These are phyloP conservation scores for Nixonia krombeini DNA, from an alignment of 1,140 invertebrate genomes.

Conservation along the genomic window DNA sequence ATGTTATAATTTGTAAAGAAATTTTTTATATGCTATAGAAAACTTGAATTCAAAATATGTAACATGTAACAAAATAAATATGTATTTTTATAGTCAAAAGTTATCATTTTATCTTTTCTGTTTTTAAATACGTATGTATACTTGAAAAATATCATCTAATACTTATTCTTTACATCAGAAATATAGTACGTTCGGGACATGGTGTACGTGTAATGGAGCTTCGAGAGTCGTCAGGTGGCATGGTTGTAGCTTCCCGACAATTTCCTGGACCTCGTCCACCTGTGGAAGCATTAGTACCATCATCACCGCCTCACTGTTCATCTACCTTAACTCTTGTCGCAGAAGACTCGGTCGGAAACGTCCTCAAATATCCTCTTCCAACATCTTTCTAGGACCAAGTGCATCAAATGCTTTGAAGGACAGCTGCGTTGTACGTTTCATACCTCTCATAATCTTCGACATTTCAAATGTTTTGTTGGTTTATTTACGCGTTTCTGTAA, in stretches of 20 bases:
- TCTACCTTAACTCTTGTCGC: constrained; percentile 61
- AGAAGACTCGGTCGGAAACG: constrained; percentile 68
- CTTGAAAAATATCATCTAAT: too few relatives aligned
- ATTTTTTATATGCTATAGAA: too few relatives aligned
- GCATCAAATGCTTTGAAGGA: constrained; percentile 4
- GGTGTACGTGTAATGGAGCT: constrained; percentile 76
- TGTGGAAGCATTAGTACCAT: constrained; percentile 60
- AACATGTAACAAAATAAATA: too few relatives aligned
- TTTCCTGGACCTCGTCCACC: constrained; percentile 64
- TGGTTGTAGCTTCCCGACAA: constrained; percentile 65
- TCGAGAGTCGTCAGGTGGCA: constrained; percentile 65
- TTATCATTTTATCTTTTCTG: background rate
- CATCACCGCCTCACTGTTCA: constrained; percentile 58
- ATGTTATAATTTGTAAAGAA: too few relatives aligned
- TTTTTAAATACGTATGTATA: background rate
- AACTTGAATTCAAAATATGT: too few relatives aligned
- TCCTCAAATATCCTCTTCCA: constrained; percentile 68
- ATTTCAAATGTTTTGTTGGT: background rate
- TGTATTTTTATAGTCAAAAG: background rate
- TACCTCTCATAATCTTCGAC: background rate
- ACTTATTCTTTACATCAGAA: constrained; percentile 52
- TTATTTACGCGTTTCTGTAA: too few relatives aligned
- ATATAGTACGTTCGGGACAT: constrained; percentile 71
- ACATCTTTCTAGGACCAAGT: constrained; percentile 59
- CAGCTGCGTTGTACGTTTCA: constrained; percentile 1